Evolutionary conservation across 2,113 vertebrate genomes (phyloP), one percentile per base, ranked within the genome.

Genomic region (Aleadryas rufinucha): DNA sequence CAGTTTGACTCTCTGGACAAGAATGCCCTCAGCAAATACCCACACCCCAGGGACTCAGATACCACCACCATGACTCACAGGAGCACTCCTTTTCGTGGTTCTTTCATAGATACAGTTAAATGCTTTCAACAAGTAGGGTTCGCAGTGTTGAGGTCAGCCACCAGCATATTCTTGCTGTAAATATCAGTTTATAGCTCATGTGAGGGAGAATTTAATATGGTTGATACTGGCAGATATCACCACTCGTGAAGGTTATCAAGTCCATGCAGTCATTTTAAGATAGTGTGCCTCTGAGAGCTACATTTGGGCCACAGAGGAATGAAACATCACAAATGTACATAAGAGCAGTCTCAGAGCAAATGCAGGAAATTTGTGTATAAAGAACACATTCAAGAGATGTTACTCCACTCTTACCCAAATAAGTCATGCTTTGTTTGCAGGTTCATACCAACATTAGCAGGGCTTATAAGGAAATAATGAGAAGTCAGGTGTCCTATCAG

Each of bases 11-110:
- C 53, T 59, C 59, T 78, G 68, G 33, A 77, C 44, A 81, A 92
- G 76, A 95, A 93, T 84, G 71, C 17, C 71, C 70, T 92, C 8
- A 4, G 64, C 89, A 97, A 95, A 97, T 53, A 93, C 54, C 59
- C 64, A 92, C 45, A 4, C 90, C 94, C 68, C 71, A 77, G 47
- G 81, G 60, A 91, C 54, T 77, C 30, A 66, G 79, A 88, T 84
- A 95, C 16, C 79, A 66, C 76, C 39, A 7, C 8, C 44, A 60
- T 95, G 91, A 96, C 77, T 96, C 92, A 95, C 8, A 31, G 54
- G 13, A 92, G 20, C 70, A 42, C 45, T 72, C 1, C 2, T 76
- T n/a, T 69, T 20, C 49, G n/a, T 85, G 17, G 33, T 54, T 72
- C 88, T 35, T 90, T 83, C 18, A 70, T 1, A 19, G 17, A 42